Evolutionary conservation across 1,140 invertebrate genomes (phyloP).

Genomic region (Lasioglossum baleicum): DNA sequence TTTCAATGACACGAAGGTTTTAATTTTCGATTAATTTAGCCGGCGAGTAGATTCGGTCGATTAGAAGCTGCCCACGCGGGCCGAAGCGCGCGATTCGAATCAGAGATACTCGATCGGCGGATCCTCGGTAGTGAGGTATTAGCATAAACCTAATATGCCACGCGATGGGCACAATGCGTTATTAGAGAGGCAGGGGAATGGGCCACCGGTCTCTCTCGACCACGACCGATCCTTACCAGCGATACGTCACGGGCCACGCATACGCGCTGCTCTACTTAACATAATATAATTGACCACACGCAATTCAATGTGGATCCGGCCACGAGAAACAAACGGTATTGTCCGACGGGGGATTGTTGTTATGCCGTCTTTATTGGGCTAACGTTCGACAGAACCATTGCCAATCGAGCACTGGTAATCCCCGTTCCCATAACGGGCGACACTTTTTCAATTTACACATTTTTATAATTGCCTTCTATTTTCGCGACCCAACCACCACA

Average conservation of each 20-base stretch:
- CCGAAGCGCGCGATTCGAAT: not conserved
- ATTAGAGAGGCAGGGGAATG: constrained; percentile 50
- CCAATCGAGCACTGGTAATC: too few relatives aligned
- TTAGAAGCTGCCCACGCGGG: constrained; percentile 32
- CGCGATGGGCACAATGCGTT: constrained; percentile 64
- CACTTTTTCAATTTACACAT: not conserved
- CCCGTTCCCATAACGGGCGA: too few relatives aligned
- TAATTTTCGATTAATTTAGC: too few relatives aligned
- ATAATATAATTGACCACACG: constrained; percentile 71
- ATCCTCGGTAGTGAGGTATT: constrained; percentile 34
- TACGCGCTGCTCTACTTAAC: constrained; percentile 64
- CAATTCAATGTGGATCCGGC: constrained; percentile 61
- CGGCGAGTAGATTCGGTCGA: constrained; percentile 14
- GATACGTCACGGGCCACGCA: constrained; percentile 62
- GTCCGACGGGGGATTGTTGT: constrained; percentile 22
- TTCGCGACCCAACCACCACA: too few relatives aligned
- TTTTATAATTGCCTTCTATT: too few relatives aligned
- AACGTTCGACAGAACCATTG: too few relatives aligned
- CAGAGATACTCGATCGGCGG: constrained; percentile 35
- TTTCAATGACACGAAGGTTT: too few relatives aligned
- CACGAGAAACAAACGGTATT: constrained; percentile 62
- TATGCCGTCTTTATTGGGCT: too few relatives aligned
- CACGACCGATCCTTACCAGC: constrained; percentile 38
- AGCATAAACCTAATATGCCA: constrained; percentile 70
- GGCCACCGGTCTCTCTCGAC: constrained; percentile 28